phyloP scores from a whole-genome alignment of 1,140 invertebrate genomes.

The Scaptomyza graminum region DNA sequence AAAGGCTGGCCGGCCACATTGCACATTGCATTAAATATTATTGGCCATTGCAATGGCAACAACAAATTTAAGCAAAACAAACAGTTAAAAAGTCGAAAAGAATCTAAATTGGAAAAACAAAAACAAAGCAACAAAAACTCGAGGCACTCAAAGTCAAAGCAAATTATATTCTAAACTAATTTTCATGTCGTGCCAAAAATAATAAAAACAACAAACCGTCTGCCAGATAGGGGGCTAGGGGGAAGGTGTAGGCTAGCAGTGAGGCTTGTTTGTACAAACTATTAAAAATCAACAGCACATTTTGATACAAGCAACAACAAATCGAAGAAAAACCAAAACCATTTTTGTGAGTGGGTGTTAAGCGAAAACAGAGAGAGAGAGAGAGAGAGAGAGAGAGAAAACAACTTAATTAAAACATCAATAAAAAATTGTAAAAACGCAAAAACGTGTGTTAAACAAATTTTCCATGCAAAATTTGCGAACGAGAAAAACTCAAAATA shows the following conservation, averaged over 20 bases:
- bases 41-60: conserved; percentile 35
- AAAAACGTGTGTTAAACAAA: conserved; percentile 20
- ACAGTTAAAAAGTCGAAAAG: conserved; percentile 6
- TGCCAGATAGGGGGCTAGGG: background rate
- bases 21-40: no score
- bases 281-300: conserved; percentile 37
- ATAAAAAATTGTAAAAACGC: conserved; percentile 78
- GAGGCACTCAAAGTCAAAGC: conserved; percentile 81
- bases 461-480: conserved; percentile 50
- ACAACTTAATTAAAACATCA: conserved; percentile 80
- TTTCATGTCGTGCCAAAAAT: conserved; percentile 81
- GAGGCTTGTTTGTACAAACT: conserved; percentile 26
- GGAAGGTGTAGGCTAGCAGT: conserved; percentile 14
- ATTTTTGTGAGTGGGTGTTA: conserved; percentile 16
- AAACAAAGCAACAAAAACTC: conserved; percentile 74
- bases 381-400: conserved; percentile 14
- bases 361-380: background rate
- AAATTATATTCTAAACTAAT: conserved; percentile 82
- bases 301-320: conserved; percentile 8
- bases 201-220: conserved; percentile 64
- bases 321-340: background rate
- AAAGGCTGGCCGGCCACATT: conserved; percentile 21
- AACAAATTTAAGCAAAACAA: conserved; percentile 38
- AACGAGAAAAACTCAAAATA: conserved; percentile 47
- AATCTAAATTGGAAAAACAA: conserved; percentile 20